Evolutionary conservation across 2,113 vertebrate genomes (phyloP), one percentile per base, ranked within the genome.

Genomic region (cat (Felis catus)): DNA sequence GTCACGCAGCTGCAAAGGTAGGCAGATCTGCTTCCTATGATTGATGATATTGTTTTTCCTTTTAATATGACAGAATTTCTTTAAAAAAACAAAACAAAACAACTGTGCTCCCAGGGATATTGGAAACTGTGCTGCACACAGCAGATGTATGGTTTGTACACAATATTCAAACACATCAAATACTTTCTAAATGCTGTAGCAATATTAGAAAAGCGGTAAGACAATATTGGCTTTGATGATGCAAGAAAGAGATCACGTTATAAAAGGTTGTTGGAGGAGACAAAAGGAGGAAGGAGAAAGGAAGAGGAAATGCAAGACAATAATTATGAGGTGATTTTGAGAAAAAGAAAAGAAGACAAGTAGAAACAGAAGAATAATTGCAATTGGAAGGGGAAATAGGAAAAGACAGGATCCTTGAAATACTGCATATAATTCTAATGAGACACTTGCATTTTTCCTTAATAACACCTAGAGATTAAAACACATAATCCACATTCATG

Each of bases 11-110:
- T 97, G 89, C 78, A 96, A 76, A 97, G n/a, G 90, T 85, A 95
- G 92, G 86, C 89, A 97, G n/a, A 45, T 92, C 31, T 58, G 45
- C 58, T 89, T 96, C 45, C 31, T 70, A 65, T 94, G 97, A 96
- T 98, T 95, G 95, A 96, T 96, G 89, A 74, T 89, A 65, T 1
- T 94, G 36, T 73, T 94, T 98, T 96, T 82, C 31, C 53, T 94
- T 97, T 92, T 94, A 91, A 86, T 86, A 91, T 53, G 96, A 89
- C 79, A 89, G 91, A 85, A 95, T 96, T 92, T 97, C n/a, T 93
- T 95, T 12, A 23, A 93, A 79, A 81, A 84, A 68, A 73, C 3
- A 94, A 92, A 74, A 55, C 7, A 71, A 95, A 95, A 76, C 65
- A 84, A 85, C 23, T 58, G 18, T 78, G 27, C 33, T 97, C 14